Evolutionary conservation across 2,888 invertebrate genomes (phyloP).

Genomic region (Pinctada fucata): DNA sequence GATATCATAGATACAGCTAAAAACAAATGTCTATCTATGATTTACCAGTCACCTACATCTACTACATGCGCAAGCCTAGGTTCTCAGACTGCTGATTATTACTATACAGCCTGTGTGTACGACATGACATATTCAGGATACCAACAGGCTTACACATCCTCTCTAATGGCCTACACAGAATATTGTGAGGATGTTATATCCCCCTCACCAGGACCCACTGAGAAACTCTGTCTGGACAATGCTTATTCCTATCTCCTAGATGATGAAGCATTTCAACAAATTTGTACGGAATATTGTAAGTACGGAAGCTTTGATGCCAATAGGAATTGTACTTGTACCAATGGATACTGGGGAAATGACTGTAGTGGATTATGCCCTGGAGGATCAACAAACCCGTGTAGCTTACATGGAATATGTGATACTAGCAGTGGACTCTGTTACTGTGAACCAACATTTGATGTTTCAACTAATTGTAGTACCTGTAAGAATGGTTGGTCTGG

Average conservation of each 20-base stretch:
- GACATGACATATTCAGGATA: slow-evolving; percentile 22
- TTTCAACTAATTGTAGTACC: slow-evolving; percentile 39
- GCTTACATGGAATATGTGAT: slow-evolving; percentile 46
- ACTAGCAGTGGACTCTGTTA: slow-evolving; percentile 41
- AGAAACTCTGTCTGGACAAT: slow-evolving; percentile 47
- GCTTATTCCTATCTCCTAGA: slow-evolving; percentile 10
- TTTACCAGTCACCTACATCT: slow-evolving; percentile 23
- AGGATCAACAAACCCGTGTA: slow-evolving; percentile 43
- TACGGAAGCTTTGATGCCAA: slow-evolving; percentile 39
- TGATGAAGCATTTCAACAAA: slow-evolving; percentile 16
- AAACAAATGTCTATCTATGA: slow-evolving; percentile 25
- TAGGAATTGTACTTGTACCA: slow-evolving; percentile 44
- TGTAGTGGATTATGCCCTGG: slow-evolving; percentile 51
- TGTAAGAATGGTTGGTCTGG: slow-evolving; percentile 49
- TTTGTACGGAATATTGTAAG: slow-evolving; percentile 52
- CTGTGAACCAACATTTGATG: slow-evolving; percentile 44
- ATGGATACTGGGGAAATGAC: slow-evolving; percentile 55
- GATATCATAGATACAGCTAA: slow-evolving; percentile 3
- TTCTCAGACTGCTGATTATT: slow-evolving; percentile 26
- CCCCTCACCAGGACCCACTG: slow-evolving; percentile 43
- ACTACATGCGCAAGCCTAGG: slow-evolving; percentile 40
- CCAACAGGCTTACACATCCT: slow-evolving; percentile 35
- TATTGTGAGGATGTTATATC: slow-evolving; percentile 45
- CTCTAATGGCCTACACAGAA: slow-evolving; percentile 44
- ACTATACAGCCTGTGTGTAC: slow-evolving; percentile 37